Base-by-base conservation (phyloP, 2,113 vertebrate genomes). In the Oxyura jamaicensis region DNA sequence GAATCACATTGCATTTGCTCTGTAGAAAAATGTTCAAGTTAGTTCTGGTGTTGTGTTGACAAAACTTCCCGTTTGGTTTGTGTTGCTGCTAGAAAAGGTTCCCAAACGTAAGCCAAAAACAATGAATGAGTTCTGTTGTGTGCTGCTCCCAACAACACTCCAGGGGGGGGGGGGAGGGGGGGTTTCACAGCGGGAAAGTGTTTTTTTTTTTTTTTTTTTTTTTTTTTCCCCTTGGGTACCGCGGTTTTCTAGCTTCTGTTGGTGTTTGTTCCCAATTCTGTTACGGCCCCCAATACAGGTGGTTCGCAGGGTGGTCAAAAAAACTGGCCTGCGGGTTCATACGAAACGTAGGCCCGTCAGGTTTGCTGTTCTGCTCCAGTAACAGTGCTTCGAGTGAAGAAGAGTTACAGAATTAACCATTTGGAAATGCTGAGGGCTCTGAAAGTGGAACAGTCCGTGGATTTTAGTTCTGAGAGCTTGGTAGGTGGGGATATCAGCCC, bases 111-210 rank as follows among this genome's bases (percentile, higher is more conserved):
- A 88, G 31, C 74, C 59, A 77, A 81, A 89, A 62, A 86, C 62
- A 58, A 55, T 74, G 83, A 94, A 55, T 86, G 71, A n/a, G 75
- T 86, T 88, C 59, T 86, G 41, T 4, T 69, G 28, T 48, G 18
- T 20, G 35, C 29, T 29, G 33, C 66, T 83, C 48, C 6, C 55
- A 44, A 23, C 39, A 8, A 50, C 77, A 36, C 55, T n/a, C n/a
- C n/a, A n/a, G n/a, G n/a, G n/a, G n/a, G n/a, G n/a, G n/a, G n/a
- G n/a, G n/a, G n/a, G n/a, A n/a, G n/a, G n/a, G n/a, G n/a, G n/a
- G n/a, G n/a, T n/a, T 33, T 89, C 42, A 5, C 3, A 31, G 6
- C 6, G 28, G 26, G 41, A 77, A 48, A 29, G 36, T 60, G 0
- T 36, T 90, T 92, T n/a, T 44, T 44, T 44, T 42, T 20, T 28